phyloP scores from a whole-genome alignment of 1,140 invertebrate species.

The Hyles euphorbiae region DNA sequence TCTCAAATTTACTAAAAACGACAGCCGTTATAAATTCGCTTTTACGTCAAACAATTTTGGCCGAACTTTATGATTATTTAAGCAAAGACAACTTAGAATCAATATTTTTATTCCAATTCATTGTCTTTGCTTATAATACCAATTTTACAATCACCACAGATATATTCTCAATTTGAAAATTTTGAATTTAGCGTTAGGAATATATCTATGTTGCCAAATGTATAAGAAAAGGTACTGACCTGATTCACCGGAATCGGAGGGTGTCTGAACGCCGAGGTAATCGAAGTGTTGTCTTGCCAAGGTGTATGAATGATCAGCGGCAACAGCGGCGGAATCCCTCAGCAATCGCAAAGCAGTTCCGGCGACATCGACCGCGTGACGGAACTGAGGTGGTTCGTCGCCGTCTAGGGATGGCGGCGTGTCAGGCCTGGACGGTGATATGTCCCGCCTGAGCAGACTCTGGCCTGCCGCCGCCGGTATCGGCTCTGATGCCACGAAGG shows the following conservation, averaged over 20 bases:
- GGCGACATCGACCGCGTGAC: constrained; percentile 60
- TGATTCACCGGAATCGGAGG: constrained; percentile 90
- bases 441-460: constrained; percentile 50
- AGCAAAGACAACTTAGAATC: no score
- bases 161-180: no score
- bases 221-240: constrained; percentile 34
- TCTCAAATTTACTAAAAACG: constrained; percentile 20
- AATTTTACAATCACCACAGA: no score
- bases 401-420: constrained; percentile 61
- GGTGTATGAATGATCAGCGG: constrained; percentile 84
- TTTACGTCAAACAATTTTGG: no score
- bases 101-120: no score
- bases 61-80: no score
- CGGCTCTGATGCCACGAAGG: constrained; percentile 51
- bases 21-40: neutral
- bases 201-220: neutral
- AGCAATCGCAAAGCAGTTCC: constrained; percentile 54
- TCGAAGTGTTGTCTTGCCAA: constrained; percentile 77
- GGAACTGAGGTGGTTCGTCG: constrained; percentile 66
- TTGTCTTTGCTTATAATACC: no score
- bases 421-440: constrained; percentile 50
- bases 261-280: constrained; percentile 84
- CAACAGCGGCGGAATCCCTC: constrained; percentile 62
- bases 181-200: neutral
- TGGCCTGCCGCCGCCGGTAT: constrained; percentile 46